Base-by-base conservation (phyloP, 2,888 invertebrate species). In the Diloba caeruleocephala region DNA sequence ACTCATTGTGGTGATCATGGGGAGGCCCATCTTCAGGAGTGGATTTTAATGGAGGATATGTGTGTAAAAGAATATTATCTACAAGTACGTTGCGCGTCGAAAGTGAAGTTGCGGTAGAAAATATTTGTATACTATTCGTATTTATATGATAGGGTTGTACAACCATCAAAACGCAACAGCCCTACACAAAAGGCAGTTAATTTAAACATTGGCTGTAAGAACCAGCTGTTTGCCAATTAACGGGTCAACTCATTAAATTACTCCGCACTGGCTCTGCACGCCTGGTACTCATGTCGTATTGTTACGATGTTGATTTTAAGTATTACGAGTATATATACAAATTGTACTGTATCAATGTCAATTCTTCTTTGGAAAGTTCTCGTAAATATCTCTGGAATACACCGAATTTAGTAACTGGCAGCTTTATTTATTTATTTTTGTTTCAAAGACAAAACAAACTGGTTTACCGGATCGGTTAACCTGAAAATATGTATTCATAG, bases 231-330 rank as follows among this genome's bases (percentile, higher is more conserved):
- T 51, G 59, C 79, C 82, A 85, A 85, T 85, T 86, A 85, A 80
- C 84, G 81, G 79, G 81, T 81, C 81, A 79, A 81, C 83, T 85
- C 85, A 85, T 87, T 86, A 85, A 82, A 87, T 71, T 81, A 83
- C 77, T 82, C 71, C 75, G 72, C 67, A 64, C 74, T 72, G 70
- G 50, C 69, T 76, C 71, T 74, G 72, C 54, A 45, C 48, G 62
- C 71, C 74, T 71, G 63, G 71, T 74, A 78, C 73, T 69, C 48
- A 51, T 41, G 44, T 38, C 49, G 64, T 38, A 43, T 46, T 54
- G 51, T 51, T 44, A 31, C 49, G 34, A 44, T 66, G 72, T 68
- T 68, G 64, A 71, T 61, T 72, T 68, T 64, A 64, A 60, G 60
- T 58, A 68, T 63, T 55, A n/a, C n/a, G n/a, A n/a, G n/a, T n/a